Base-by-base conservation (phyloP, 2,888 invertebrate species). In the Drosophila kuntzei region DNA sequence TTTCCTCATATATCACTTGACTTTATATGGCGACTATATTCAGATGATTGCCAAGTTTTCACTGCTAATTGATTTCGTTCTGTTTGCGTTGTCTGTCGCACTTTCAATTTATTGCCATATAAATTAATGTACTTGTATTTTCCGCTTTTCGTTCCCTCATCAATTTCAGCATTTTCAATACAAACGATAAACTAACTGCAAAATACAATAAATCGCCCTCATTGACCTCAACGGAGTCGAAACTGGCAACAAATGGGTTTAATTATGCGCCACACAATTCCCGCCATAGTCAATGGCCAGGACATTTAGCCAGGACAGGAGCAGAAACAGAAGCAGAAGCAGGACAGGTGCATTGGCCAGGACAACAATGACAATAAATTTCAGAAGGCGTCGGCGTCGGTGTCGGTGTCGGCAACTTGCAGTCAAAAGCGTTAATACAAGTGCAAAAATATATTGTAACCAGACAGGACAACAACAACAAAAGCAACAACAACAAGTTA, bases 221-320 rank as follows among this genome's bases (percentile, higher is more conserved):
- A 50, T 49, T 59, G 79, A 81, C 69, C 67, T 22, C 44, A 46
- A 27, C 39, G 25, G 49, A 63, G 59, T 55, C 66, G 78, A 64
- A 61, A 37, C 36, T 44, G 41, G 70, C 75, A 83, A 86, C 80
- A 88, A 88, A 83, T 88, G 83, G 88, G 68, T 88, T 88, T 83
- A 83, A 83, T 83, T 83, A 83, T 88, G 87, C 88, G 62, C 76
- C 59, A 64, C 53, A 54, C 58, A 76, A 60, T 73, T 18, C 18
- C 22, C n/a, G 54, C 11, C 29, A 5, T 20, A 32, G 20, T 32
- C 61, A 53, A 51, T 29, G 60, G 53, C 57, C 76, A 72, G 62
- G 54, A 55, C 64, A 63, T 65, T 50, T 50, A 51, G 46, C 14
- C 44, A 61, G 34, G 27, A n/a, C n/a, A n/a, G n/a, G n/a, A n/a